A percentile compares a stretch with the other conserved stretches of the same genome.
Evolutionary conservation across 2,888 invertebrate genomes (phyloP).

Genomic region (Parapristionchus giblindavisi): DNA sequence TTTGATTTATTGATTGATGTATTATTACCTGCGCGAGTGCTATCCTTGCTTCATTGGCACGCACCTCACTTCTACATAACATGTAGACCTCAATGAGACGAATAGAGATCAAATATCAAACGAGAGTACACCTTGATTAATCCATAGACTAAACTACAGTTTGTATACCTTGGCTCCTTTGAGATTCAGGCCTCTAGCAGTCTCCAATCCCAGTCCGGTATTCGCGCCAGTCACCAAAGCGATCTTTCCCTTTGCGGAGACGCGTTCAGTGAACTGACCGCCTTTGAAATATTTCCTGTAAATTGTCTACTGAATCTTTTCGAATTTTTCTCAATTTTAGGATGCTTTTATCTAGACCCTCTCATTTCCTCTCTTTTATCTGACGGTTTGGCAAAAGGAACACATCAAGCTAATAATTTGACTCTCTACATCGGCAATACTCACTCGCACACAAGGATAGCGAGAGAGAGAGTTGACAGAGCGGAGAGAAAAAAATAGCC

Average conservation of each 20-base stretch:
- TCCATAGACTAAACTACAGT: not conserved
- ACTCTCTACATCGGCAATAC: too few species aligned
- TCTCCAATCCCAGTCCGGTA: constrained; percentile 78
- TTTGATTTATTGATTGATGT: too few species aligned
- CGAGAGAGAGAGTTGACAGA: too few species aligned
- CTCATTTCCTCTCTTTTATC: too few species aligned
- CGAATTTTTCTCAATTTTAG: too few species aligned
- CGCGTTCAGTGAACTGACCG: constrained; percentile 63
- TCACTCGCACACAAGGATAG: too few species aligned
- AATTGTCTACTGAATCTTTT: too few species aligned
- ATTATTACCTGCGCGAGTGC: constrained; percentile 53
- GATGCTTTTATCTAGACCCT: too few species aligned
- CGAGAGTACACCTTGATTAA: not conserved
- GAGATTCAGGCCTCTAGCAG: constrained; percentile 60
- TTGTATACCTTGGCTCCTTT: constrained; percentile 59
- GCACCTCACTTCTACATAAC: constrained; percentile 61
- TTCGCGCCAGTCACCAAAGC: constrained; percentile 76
- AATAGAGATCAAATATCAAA: not conserved
- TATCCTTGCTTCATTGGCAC: constrained; percentile 54
- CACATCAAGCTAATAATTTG: too few species aligned
- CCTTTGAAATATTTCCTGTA: constrained; percentile 62
- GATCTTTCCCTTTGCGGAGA: constrained; percentile 78
- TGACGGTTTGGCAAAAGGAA: too few species aligned
- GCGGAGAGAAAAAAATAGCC: too few species aligned
- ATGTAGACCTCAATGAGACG: constrained; percentile 60